Evolutionary conservation across 2,888 invertebrate species (phyloP), one percentile per base, ranked within the genome.

Genomic region (Bembecia ichneumoniformis): DNA sequence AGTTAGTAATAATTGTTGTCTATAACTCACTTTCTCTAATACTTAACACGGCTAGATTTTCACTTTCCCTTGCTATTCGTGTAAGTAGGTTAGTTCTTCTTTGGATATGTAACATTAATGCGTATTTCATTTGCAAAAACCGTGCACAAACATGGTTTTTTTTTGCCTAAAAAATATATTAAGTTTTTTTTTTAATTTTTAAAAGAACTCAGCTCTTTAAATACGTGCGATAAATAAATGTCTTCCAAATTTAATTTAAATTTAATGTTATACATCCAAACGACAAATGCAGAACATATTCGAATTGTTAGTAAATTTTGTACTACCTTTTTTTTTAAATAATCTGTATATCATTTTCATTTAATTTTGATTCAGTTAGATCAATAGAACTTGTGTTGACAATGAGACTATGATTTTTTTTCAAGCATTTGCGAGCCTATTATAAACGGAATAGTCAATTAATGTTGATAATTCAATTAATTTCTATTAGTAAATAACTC

Each of bases 21-120:
- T 59, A 53, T 49, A 40, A 40, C 40, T 49, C 56, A 55, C 57
- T 53, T 50, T 51, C 54, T 56, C 55, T 61, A 28, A 28, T 58
- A 54, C 54, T 57, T 9, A 57, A 58, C 59, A 61, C 61, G 4
- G 64, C 66, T 68, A 67, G 65, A 57, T 47, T 51, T 52, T 55
- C 54, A 58, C 58, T 57, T 58, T 53, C 55, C 56, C 53, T 59
- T 58, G 54, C 50, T 55, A 43, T 58, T 53, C 28, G 28, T 28
- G 28, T 28, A 28, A 28, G 46, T 60, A 63, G 55, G 51, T 43
- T 58, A 60, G 49, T 43, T 49, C 15, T 15, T 34, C 51, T 56
- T 49, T 46, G 54, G 49, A 15, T 50, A 51, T 43, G 47, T 17
- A 15, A 16, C 44, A 15, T 20, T 28, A 28, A 9, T 28, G 7